These are phyloP conservation scores for Unio delphinus DNA, from an alignment of 2,888 invertebrate species.

Conservation along the genomic window DNA sequence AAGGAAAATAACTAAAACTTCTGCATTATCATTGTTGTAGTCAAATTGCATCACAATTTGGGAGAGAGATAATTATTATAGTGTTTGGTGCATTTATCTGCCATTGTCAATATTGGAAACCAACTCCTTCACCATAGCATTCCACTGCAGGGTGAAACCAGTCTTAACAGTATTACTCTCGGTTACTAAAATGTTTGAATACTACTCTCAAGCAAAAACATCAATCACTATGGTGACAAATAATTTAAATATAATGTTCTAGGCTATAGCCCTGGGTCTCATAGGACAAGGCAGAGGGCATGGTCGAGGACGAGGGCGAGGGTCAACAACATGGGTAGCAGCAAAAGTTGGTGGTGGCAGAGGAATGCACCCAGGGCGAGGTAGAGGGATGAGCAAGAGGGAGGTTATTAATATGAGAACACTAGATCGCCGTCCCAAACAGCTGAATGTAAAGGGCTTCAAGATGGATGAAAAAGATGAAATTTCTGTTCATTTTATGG, in stretches of 20 bases:
- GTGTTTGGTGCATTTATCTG: too few relatives aligned
- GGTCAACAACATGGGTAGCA: conserved; percentile 39
- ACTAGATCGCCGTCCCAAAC: conserved; percentile 89
- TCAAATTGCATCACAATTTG: too few relatives aligned
- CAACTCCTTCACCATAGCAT: too few relatives aligned
- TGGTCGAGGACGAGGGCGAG: conserved; percentile 53
- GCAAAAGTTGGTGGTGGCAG: conserved; percentile 26
- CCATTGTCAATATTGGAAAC: too few relatives aligned
- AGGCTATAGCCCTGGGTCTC: conserved; percentile 70
- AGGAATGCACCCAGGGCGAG: conserved; percentile 34
- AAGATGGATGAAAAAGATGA: conserved; percentile 86
- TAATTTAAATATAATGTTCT: conserved; percentile 21
- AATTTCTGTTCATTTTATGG: conserved; percentile 87
- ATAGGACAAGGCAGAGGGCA: conserved; percentile 53
- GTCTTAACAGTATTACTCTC: too few relatives aligned
- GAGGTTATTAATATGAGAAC: conserved; percentile 45
- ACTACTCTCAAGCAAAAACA: too few relatives aligned
- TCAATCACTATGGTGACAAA: neutral
- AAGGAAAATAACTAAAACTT: too few relatives aligned
- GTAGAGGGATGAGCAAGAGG: conserved; percentile 46
- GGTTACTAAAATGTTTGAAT: too few relatives aligned
- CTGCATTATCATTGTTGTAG: too few relatives aligned
- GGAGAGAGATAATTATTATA: too few relatives aligned
- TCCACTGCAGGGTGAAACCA: too few relatives aligned
- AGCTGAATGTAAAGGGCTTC: conserved; percentile 89